Evolutionary conservation across 2,113 vertebrate species (phyloP).

Genomic region (Herpetotheres cachinnans): DNA sequence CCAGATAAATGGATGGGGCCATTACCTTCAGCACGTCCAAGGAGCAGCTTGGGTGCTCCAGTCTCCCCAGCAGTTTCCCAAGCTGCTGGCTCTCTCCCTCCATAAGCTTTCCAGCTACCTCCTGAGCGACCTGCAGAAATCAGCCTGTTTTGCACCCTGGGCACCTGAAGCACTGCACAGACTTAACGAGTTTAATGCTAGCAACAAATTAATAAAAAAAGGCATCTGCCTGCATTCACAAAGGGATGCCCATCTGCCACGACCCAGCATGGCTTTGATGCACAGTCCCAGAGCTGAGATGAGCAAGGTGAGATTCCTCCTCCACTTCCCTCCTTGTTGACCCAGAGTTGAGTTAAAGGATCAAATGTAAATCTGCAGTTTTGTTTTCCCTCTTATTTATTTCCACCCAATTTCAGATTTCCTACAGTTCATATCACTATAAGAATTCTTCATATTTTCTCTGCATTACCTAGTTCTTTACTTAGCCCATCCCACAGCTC

Average conservation of each 20-base stretch:
- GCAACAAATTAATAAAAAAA: not conserved
- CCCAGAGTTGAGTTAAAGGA: not conserved
- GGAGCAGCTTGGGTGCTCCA: conserved; percentile 53
- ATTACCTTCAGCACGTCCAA: conserved; percentile 75
- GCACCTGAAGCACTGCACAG: not conserved
- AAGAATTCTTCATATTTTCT: not conserved
- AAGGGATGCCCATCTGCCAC: not conserved
- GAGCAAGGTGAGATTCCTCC: not conserved
- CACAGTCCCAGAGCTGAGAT: not conserved
- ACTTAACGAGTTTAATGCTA: not conserved
- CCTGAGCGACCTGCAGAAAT: conserved; percentile 58
- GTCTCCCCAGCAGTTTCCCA: conserved; percentile 47
- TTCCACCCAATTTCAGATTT: not conserved
- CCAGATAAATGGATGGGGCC: not conserved
- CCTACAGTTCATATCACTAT: not conserved
- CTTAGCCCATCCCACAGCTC: not conserved
- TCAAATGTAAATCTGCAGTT: not conserved
- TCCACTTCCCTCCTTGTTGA: not conserved
- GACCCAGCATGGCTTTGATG: not conserved
- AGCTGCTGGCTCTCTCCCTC: conserved; percentile 43
- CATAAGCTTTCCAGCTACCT: conserved; percentile 62
- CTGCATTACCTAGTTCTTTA: not conserved
- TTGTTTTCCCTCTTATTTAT: not conserved
- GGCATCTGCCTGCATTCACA: not conserved
- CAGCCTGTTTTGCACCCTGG: not conserved